Conservation (phyloP, 2,888 invertebrate genomes). For the Tineola bisselliella region DNA sequence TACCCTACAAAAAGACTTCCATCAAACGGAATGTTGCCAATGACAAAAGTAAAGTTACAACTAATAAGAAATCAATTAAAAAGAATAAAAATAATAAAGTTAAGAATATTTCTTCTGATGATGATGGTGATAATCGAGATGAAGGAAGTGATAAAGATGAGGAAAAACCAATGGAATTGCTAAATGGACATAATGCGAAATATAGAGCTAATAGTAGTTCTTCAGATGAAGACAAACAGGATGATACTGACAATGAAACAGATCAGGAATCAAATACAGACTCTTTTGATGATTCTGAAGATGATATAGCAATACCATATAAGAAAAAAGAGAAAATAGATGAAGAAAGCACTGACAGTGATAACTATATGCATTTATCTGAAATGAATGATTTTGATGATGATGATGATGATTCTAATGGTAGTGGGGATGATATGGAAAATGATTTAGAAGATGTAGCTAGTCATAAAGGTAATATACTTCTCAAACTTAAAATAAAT, state of each 20-base stretch:
- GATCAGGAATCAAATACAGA: slow-evolving; percentile 11
- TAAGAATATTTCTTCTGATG: neutral
- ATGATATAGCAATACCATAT: neutral
- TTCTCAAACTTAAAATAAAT: no score
- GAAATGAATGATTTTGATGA: slow-evolving; percentile 32
- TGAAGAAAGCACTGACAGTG: slow-evolving; percentile 47
- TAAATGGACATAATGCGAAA: no score
- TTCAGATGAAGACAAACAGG: slow-evolving; percentile 25
- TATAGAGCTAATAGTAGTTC: neutral
- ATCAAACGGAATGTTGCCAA: slow-evolving; percentile 23
- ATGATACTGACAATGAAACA: slow-evolving; percentile 28
- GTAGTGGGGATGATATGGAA: slow-evolving; percentile 21
- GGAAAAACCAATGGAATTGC: no score
- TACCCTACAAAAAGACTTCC: slow-evolving; percentile 45
- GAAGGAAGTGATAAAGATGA: neutral
- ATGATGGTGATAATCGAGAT: neutral
- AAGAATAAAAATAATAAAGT: slow-evolving; percentile 11
- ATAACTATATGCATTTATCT: slow-evolving; percentile 46
- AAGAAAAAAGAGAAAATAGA: slow-evolving; percentile 30
- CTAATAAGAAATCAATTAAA: slow-evolving; percentile 17
- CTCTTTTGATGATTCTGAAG: slow-evolving; percentile 17
- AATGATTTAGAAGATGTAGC: neutral
- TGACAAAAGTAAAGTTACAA: slow-evolving; percentile 18
- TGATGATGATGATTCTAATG: slow-evolving; percentile 23
- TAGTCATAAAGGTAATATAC: neutral